Evolutionary conservation across 1,140 invertebrate species (phyloP).

Genomic region (Neotoxoptera formosana): DNA sequence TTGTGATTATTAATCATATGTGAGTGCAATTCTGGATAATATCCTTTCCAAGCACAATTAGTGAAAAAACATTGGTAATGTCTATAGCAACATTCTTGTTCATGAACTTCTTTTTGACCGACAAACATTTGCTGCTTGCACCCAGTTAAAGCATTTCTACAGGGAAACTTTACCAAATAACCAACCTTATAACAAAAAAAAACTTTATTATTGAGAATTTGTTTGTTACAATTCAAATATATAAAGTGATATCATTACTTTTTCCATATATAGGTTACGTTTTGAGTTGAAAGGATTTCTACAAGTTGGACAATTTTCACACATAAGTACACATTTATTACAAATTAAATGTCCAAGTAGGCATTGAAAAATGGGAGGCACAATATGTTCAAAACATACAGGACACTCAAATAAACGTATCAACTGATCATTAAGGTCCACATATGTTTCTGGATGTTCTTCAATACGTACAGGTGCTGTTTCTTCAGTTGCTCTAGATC

Average conservation of each 20-base stretch:
- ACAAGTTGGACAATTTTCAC: conserved; percentile 61
- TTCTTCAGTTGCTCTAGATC: background rate
- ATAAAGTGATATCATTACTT: conserved; percentile 55
- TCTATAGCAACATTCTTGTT: conserved; percentile 60
- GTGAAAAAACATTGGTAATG: conserved; percentile 60
- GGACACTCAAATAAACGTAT: conserved; percentile 62
- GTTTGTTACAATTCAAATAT: background rate
- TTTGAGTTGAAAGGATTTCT: conserved; percentile 60
- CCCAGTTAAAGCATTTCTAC: conserved; percentile 60
- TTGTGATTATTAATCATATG: conserved; percentile 60
- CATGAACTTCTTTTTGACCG: conserved; percentile 60
- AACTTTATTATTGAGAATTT: background rate
- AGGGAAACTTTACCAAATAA: conserved; percentile 60
- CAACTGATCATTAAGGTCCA: conserved; percentile 59
- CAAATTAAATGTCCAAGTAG: conserved; percentile 61
- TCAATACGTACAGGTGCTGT: background rate
- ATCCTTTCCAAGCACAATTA: conserved; percentile 61
- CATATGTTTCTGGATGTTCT: conserved; percentile 57
- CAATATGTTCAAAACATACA: conserved; percentile 62
- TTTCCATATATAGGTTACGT: conserved; percentile 61
- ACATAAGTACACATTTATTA: conserved; percentile 59
- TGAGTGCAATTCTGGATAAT: conserved; percentile 59
- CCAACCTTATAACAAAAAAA: conserved; percentile 58
- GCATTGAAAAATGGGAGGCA: conserved; percentile 62
- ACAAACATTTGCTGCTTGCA: conserved; percentile 59